Evolutionary conservation across 2,113 vertebrate genomes (phyloP), one percentile per base, ranked within the genome.

Genomic region (Erythrocebus patas): DNA sequence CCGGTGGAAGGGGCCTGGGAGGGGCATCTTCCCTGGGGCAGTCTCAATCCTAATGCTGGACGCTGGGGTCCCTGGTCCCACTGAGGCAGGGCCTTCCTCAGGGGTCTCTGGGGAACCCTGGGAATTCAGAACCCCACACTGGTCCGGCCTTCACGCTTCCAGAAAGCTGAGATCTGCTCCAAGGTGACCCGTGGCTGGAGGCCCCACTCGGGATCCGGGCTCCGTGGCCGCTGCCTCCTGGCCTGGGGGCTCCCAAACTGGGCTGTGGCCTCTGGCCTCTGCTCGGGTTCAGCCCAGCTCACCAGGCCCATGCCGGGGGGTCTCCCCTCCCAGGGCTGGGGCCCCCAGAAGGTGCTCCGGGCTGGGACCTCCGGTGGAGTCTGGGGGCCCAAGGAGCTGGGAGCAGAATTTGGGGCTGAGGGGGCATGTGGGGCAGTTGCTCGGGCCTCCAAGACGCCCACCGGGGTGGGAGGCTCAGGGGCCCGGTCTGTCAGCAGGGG

Each of bases 81-180:
- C 30, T 45, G 80, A 80, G 40, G 70, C 16, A 10, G 35, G 43
- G 43, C 38, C 32, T 76, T 92, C n/a, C 32, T 25, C 8, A 9
- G 4, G 18, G 38, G 72, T 48, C 81, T 81, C 78, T 8, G 52
- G 59, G 88, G 59, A n/a, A 27, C 14, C 16, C 59, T 20, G 52
- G 40, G 22, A 40, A 40, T 68, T 98, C 96, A 98, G 88, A 97
- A 91, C 3, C 97, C 95, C 7, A 83, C 78, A 0, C 97, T 97
- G 70, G 92, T 50, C 61, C 97, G 94, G 55, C 93, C 95, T 95
- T 98, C 98, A 1, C 98, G 96, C 61, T 59, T 97, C 98, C 98
- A 98, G 94, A 98, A 98, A 0, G 97, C 97, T 0, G 98, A 98
- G 61, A 98, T 98, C 94, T 98, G 88, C 22, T 98, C 98, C 94